Evolutionary conservation across 2,797 vertebrate species (phyloP).

Genomic region (Myotis vivesi): DNA sequence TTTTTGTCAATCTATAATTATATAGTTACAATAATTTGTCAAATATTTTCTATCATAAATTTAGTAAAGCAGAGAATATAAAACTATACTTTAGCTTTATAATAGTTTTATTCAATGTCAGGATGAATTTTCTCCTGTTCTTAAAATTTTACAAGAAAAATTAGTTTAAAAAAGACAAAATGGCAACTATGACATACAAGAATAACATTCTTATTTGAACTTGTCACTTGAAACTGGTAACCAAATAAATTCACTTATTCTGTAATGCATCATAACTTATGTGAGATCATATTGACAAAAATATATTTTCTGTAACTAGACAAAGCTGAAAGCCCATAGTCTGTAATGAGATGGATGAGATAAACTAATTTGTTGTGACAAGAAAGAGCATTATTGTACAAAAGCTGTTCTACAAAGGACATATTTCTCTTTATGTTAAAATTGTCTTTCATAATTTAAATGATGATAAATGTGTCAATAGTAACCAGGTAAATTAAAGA

Average conservation of each 20-base stretch:
- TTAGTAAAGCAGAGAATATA: slow-evolving; percentile 6
- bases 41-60: slow-evolving; percentile 31
- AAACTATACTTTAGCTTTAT: slow-evolving; percentile 2
- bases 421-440: neutral
- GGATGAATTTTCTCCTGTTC: slow-evolving; percentile 38
- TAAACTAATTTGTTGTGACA: slow-evolving; percentile 40
- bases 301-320: slow-evolving; percentile 13
- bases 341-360: neutral
- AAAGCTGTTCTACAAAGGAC: neutral
- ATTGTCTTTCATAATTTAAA: slow-evolving; percentile 32
- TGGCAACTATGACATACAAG: neutral
- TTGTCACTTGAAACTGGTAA: slow-evolving; percentile 56
- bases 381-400: neutral
- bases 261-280: neutral
- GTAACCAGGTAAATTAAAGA: neutral
- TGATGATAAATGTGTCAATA: neutral
- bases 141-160: slow-evolving; percentile 27
- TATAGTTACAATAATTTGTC: neutral
- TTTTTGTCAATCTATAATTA: neutral
- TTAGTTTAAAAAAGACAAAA: slow-evolving; percentile 40
- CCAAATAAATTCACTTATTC: slow-evolving; percentile 36
- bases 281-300: slow-evolving; percentile 19
- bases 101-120: neutral
- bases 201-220: slow-evolving; percentile 53
- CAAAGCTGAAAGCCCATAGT: neutral